These are phyloP conservation scores for Polypedilum vanderplanki DNA, from an alignment of 1,140 invertebrate species.

Conservation along the genomic window DNA sequence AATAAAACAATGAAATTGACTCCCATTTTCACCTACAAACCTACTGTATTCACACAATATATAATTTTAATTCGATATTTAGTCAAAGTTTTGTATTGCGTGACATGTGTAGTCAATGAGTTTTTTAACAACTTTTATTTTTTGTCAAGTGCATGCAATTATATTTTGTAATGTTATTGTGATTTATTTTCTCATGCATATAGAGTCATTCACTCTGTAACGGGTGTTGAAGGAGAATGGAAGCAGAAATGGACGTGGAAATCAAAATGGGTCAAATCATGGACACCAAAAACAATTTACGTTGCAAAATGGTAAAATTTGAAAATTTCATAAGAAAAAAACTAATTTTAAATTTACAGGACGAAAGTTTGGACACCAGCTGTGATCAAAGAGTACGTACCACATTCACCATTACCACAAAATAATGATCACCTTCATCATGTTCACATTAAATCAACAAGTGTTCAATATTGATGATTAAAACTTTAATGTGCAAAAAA, in stretches of 20 bases:
- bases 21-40: background rate
- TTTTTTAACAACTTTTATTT: too few species aligned
- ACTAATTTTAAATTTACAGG: background rate
- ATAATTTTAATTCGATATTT: too few species aligned
- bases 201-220: background rate
- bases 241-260: slow-evolving; percentile 3
- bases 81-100: background rate
- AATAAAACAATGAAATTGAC: too few species aligned
- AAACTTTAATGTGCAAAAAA: background rate
- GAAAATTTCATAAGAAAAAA: too few species aligned
- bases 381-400: background rate
- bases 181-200: background rate
- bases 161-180: background rate
- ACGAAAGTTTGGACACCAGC: background rate
- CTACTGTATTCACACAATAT: background rate
- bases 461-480: background rate
- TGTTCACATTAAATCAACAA: background rate
- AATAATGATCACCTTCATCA: background rate
- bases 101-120: background rate
- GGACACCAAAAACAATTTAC: slow-evolving; percentile 1
- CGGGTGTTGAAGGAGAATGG: background rate
- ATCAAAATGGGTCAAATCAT: slow-evolving; percentile 1
- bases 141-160: background rate
- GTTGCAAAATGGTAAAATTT: background rate
- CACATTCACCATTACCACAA: background rate